phyloP scores from a whole-genome alignment of 1,140 invertebrate species.

The Trachelipus rathkii region DNA sequence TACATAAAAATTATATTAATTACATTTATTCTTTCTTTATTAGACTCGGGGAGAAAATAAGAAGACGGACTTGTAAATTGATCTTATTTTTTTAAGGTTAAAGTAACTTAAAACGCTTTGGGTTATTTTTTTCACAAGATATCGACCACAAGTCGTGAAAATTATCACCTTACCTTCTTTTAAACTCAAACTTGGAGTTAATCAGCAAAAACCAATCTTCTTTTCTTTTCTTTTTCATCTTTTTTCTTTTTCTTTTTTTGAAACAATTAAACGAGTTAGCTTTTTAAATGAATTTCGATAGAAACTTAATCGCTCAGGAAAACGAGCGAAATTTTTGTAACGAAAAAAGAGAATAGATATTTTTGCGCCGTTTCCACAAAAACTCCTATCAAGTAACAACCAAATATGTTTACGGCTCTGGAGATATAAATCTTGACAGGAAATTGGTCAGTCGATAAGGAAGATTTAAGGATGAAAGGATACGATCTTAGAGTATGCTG shows the following conservation, averaged over 20 bases:
- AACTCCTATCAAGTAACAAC: slow-evolving; percentile 35
- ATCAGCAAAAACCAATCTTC: slow-evolving; percentile 26
- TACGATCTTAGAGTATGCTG: slow-evolving; percentile 6
- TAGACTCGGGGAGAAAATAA: no score
- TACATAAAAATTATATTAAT: no score
- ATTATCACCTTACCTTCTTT: slow-evolving; percentile 37
- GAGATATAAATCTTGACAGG: slow-evolving; percentile 34
- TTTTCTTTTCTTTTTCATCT: no score
- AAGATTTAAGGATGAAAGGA: slow-evolving; percentile 34
- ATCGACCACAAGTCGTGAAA: slow-evolving; percentile 41
- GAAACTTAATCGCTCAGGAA: not conserved
- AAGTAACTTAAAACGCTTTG: no score
- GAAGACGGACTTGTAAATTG: no score
- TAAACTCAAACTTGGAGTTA: slow-evolving; percentile 33
- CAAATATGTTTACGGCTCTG: slow-evolving; percentile 41
- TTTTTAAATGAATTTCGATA: not conserved
- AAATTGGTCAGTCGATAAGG: slow-evolving; percentile 32
- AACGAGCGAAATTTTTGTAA: not conserved
- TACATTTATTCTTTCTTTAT: no score
- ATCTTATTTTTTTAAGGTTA: no score
- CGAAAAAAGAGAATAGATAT: not conserved
- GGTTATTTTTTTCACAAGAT: no score
- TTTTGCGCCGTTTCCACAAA: slow-evolving; percentile 18
- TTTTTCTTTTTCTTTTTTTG: not conserved
- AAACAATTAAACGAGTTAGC: slow-evolving; percentile 1